A percentile compares a stretch with the other conserved stretches of the same genome.
phyloP scores from a whole-genome alignment of 2,888 invertebrate genomes.

The Metalampra italica region DNA sequence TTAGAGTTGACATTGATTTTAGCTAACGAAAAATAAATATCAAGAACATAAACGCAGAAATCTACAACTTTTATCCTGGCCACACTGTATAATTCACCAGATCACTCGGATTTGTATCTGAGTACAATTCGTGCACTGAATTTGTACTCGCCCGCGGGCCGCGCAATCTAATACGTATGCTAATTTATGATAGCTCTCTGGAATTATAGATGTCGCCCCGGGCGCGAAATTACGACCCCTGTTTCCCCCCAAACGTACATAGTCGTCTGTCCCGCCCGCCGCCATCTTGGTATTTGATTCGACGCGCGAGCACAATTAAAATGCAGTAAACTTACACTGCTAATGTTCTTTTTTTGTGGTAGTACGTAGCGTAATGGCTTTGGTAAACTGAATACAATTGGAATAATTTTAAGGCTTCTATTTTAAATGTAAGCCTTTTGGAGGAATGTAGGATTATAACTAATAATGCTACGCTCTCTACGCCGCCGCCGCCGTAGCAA shows the following conservation, averaged over 20 bases:
- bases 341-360: slow-evolving; percentile 40
- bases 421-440: too few relatives aligned
- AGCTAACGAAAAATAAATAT: too few relatives aligned
- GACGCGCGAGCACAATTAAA: slow-evolving; percentile 45
- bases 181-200: slow-evolving; percentile 69
- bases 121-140: slow-evolving; percentile 54
- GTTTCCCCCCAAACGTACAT: slow-evolving; percentile 26
- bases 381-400: not conserved
- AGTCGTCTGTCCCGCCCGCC: slow-evolving; percentile 30
- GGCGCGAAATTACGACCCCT: slow-evolving; percentile 60
- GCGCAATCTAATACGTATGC: slow-evolving; percentile 73
- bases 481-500: too few relatives aligned
- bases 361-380: slow-evolving; percentile 6
- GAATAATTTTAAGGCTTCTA: too few relatives aligned
- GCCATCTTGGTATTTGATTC: slow-evolving; percentile 68
- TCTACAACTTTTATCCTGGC: slow-evolving; percentile 19
- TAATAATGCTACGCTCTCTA: too few relatives aligned
- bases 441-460: too few relatives aligned
- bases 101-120: slow-evolving; percentile 35
- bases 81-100: slow-evolving; percentile 32
- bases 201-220: slow-evolving; percentile 73
- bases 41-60: not conserved
- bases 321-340: slow-evolving; percentile 32
- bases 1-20: too few relatives aligned
- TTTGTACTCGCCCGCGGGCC: slow-evolving; percentile 42